Evolutionary conservation across 2,113 vertebrate genomes (phyloP).

Genomic region (Lasiurus cinereus): DNA sequence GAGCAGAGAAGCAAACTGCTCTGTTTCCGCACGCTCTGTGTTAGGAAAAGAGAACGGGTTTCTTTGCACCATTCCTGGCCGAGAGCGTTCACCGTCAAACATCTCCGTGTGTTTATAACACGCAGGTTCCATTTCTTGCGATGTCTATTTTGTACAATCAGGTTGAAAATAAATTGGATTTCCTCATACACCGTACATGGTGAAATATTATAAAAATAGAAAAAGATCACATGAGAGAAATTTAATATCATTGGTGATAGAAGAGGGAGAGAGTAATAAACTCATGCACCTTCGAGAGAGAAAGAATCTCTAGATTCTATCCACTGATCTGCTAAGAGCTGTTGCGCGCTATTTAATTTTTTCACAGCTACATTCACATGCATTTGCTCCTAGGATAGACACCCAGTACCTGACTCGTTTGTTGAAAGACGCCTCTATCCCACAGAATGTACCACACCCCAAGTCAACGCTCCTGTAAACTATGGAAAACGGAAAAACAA

Average conservation of each 20-base stretch:
- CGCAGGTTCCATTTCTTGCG: background rate
- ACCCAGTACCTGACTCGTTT: fast-evolving
- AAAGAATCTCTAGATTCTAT: background rate
- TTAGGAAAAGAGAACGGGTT: background rate
- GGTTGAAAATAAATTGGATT: background rate
- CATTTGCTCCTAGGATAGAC: background rate
- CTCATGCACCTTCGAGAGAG: no score
- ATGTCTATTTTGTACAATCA: background rate
- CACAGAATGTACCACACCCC: background rate
- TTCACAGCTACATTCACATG: no score
- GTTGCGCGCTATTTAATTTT: background rate
- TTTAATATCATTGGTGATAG: background rate
- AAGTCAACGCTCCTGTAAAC: background rate
- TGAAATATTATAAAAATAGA: background rate
- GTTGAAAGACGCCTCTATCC: background rate
- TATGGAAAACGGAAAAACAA: background rate
- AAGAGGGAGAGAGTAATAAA: background rate
- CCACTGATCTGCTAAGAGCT: background rate
- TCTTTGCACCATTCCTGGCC: background rate
- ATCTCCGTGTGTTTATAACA: background rate
- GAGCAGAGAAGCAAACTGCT: background rate
- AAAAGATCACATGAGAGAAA: background rate
- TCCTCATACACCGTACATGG: background rate
- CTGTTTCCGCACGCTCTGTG: background rate
- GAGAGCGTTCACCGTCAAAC: background rate